Evolutionary conservation across 2,888 invertebrate genomes (phyloP).

Genomic region (Coenonympha glycerion): DNA sequence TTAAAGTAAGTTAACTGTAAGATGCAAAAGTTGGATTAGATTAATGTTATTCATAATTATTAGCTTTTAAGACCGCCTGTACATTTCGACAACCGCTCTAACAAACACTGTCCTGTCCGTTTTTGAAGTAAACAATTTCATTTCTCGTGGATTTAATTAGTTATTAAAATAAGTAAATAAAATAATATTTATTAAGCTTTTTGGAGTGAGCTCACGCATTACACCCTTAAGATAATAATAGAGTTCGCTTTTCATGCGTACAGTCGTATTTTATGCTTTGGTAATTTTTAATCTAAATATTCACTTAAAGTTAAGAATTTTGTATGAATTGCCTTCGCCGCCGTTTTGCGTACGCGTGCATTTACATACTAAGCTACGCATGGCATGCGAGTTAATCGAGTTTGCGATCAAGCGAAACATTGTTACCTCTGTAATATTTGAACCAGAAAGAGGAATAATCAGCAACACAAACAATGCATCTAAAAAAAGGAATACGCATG

Average conservation of each 20-base stretch:
- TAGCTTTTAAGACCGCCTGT: conserved; percentile 56
- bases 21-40: conserved; percentile 50
- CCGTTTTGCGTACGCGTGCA: conserved; percentile 2
- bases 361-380: background rate
- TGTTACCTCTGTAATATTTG: background rate
- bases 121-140: conserved; percentile 45
- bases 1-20: conserved; percentile 59
- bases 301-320: conserved; percentile 20
- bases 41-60: conserved; percentile 46
- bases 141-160: conserved; percentile 4
- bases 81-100: conserved; percentile 59
- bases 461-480: background rate
- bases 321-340: conserved; percentile 31
- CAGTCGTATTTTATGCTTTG: conserved; percentile 20
- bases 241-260: conserved; percentile 22
- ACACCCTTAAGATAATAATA: conserved; percentile 6
- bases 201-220: conserved; percentile 10
- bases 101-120: conserved; percentile 58
- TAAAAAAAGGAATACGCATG: background rate
- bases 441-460: background rate
- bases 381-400: background rate
- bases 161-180: background rate
- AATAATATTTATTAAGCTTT: conserved; percentile 17
- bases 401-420: too few species aligned
- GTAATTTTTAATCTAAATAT: conserved; percentile 15